Base-by-base conservation (phyloP, 1,140 invertebrate genomes). In the Caenorhabditis latens region DNA sequence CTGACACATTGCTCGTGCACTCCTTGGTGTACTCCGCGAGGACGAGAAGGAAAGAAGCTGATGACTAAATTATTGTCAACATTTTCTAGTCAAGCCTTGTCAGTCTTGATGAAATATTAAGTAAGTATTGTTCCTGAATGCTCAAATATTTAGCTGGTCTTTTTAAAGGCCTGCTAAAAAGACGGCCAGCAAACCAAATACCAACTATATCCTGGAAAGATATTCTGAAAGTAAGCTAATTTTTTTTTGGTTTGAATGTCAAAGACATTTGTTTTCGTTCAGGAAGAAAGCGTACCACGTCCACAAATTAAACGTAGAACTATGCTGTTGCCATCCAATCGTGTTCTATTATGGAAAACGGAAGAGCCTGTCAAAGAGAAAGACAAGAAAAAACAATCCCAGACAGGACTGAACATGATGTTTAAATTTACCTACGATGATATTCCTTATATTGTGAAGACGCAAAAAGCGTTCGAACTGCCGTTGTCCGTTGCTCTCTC, bases 181-280 rank as follows among this genome's bases (percentile, higher is more conserved):
- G 16, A 46, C 16, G 19, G 40, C 57, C n/a, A 7, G 13, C 57
- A 40, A 65, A 65, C 21, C 57, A n/a, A 58, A 4, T 21, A 24
- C 61, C 61, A 11, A 5, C 43, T 13, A 13, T 50, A 5, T 24
- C 46, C 24, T 79, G 71, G 71, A 79, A 79, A 21, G 43, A 48
- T 43, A 79, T 79, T 79, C n/a, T 79, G 42, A 53, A 79, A 53
- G 71, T 79, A 79, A 21, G 46, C 24, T 8, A 16, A n/a, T 7
- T 46, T 71, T 7, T 46, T 71, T 7, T 58, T 19, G n/a, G 61
- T 4, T 14, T 21, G 57, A 58, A 58, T 11, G 13, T 53, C 50
- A 16, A 53, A 8, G 16, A 53, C 11, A 8, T 8, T 14, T 5
- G 21, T 2, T 40, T 32, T 4, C 32, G 13, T 67, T 67, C 63